These are phyloP conservation scores for Climacteris rufus DNA, from an alignment of 2,113 vertebrate species.

Conservation along the genomic window DNA sequence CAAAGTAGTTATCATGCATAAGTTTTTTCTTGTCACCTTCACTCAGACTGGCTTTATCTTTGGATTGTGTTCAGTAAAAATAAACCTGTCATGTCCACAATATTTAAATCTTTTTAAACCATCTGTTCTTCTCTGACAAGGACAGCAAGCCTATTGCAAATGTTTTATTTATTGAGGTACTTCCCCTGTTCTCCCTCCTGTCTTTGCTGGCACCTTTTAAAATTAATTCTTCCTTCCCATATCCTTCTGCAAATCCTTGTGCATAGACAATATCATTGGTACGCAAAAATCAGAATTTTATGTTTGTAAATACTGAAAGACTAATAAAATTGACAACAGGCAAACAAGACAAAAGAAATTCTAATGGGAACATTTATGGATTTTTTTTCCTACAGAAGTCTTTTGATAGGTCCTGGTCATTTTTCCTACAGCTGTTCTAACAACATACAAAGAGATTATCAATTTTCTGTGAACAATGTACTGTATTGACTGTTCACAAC, in stretches of 20 bases:
- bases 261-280: background rate
- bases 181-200: background rate
- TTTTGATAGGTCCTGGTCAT: background rate
- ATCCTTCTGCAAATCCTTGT: background rate
- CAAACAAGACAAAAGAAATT: background rate
- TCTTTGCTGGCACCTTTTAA: background rate
- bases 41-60: background rate
- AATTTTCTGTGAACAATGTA: background rate
- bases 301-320: background rate
- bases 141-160: background rate
- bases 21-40: background rate
- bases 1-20: background rate
- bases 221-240: background rate
- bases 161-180: background rate
- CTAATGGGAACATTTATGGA: background rate
- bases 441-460: background rate
- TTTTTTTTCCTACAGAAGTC: background rate
- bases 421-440: background rate
- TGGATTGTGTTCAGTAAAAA: background rate
- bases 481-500: background rate
- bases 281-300: background rate
- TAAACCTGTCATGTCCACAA: background rate
- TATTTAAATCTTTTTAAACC: background rate
- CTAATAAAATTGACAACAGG: background rate
- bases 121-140: background rate